Evolutionary conservation across 2,888 invertebrate genomes (phyloP).

Genomic region (Caenorhabditis sp.): DNA sequence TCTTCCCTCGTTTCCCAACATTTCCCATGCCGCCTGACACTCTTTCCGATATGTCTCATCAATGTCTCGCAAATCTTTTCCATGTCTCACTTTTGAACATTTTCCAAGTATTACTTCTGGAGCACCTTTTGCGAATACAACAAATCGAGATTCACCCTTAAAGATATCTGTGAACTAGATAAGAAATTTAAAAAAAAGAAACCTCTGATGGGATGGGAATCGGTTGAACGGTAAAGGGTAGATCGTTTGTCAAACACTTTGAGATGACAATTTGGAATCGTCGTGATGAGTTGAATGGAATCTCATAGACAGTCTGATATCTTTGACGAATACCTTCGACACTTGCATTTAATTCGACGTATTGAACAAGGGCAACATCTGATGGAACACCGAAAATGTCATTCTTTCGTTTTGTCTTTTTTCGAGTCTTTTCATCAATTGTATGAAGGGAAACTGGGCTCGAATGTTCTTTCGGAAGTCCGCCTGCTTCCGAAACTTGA

Average conservation of each 20-base stretch:
- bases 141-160: conserved; percentile 50
- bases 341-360: conserved; percentile 63
- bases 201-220: conserved; percentile 21
- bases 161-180: too few species aligned
- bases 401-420: conserved; percentile 21
- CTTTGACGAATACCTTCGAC: conserved; percentile 67
- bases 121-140: conserved; percentile 69
- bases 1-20: conserved; percentile 65
- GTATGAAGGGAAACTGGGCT: conserved; percentile 13
- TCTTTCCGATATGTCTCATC: conserved; percentile 56
- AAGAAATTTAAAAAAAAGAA: neutral
- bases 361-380: conserved; percentile 67
- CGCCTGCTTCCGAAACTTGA: conserved; percentile 58
- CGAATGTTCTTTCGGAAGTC: conserved; percentile 13
- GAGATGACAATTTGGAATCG: conserved; percentile 65
- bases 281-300: conserved; percentile 68
- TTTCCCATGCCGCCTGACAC: conserved; percentile 67
- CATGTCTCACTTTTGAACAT: conserved; percentile 52
- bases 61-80: conserved; percentile 55
- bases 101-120: conserved; percentile 64
- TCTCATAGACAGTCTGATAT: conserved; percentile 64
- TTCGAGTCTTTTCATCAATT: conserved; percentile 13
- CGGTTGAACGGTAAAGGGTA: conserved; percentile 16
- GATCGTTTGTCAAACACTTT: conserved; percentile 48
- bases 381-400: conserved; percentile 62